Conservation (phyloP, 2,113 vertebrate species). For the Grammomys surdaster region DNA sequence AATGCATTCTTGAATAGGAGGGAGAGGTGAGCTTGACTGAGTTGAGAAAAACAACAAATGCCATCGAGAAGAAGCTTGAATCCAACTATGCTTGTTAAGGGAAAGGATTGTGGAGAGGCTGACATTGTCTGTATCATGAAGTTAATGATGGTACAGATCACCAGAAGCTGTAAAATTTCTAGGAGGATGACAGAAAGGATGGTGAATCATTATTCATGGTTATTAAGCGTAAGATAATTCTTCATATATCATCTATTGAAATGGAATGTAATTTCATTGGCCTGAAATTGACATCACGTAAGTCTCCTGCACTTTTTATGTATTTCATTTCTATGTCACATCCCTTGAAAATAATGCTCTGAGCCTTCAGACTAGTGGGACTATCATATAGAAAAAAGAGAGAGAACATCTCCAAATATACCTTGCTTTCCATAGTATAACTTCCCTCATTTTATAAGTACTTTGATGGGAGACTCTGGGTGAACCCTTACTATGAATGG, state of each 20-base stretch:
- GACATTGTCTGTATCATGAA: background rate
- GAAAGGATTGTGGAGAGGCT: background rate
- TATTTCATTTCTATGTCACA: background rate
- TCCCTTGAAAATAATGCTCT: background rate
- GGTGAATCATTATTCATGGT: background rate
- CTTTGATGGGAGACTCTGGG: rapidly evolving
- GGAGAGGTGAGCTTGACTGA: background rate
- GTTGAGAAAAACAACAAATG: background rate
- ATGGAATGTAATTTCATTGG: background rate
- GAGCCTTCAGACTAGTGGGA: background rate
- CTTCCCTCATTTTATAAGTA: background rate
- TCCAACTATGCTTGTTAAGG: background rate
- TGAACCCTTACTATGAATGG: background rate
- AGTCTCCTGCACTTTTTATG: background rate
- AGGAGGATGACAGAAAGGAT: background rate
- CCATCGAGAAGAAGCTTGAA: background rate
- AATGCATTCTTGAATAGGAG: background rate
- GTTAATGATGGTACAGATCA: background rate
- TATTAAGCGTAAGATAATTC: background rate
- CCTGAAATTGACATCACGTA: background rate
- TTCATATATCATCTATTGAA: background rate
- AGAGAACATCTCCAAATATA: background rate
- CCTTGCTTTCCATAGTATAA: background rate
- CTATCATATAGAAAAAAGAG: background rate
- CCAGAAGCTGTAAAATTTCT: background rate